Conservation (phyloP, 2,797 vertebrate genomes). For the Pempheris klunzingeri region DNA sequence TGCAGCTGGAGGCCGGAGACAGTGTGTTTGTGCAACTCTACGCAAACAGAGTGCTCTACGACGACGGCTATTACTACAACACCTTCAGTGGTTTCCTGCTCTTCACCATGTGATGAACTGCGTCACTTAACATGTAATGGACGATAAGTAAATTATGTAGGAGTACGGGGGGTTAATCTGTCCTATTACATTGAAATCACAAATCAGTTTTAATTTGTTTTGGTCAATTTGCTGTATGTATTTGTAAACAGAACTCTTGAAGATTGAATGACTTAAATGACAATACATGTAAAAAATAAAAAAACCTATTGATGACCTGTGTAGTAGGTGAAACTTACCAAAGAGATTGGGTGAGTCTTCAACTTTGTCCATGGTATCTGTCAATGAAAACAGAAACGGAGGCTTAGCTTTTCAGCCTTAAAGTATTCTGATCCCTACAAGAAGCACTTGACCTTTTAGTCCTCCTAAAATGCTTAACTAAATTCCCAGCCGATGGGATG, state of each 20-base stretch:
- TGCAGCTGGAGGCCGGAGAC: constrained; percentile 38
- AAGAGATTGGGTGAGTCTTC: constrained; percentile 96
- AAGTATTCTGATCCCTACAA: neutral
- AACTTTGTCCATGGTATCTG: constrained; percentile 99
- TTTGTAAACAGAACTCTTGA: neutral
- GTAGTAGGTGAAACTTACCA: constrained; percentile 87
- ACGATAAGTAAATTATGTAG: neutral
- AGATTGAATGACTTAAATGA: neutral
- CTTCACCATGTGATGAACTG: constrained; percentile 34
- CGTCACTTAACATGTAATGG: neutral
- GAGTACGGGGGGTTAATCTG: neutral
- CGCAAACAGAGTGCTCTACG: neutral
- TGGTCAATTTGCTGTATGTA: neutral
- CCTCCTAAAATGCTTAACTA: neutral
- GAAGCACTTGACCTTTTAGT: neutral
- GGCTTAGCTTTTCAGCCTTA: constrained; percentile 17
- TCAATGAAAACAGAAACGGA: constrained; percentile 42
- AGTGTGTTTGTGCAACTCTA: constrained; percentile 33
- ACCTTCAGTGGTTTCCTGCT: constrained; percentile 45
- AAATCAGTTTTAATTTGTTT: neutral
- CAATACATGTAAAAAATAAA: neutral
- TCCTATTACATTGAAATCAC: neutral
- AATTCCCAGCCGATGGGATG: constrained; percentile 4
- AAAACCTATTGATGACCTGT: neutral
- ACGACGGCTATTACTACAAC: neutral